phyloP scores from a whole-genome alignment of 2,113 vertebrate species.

The Mustelus asterias region DNA sequence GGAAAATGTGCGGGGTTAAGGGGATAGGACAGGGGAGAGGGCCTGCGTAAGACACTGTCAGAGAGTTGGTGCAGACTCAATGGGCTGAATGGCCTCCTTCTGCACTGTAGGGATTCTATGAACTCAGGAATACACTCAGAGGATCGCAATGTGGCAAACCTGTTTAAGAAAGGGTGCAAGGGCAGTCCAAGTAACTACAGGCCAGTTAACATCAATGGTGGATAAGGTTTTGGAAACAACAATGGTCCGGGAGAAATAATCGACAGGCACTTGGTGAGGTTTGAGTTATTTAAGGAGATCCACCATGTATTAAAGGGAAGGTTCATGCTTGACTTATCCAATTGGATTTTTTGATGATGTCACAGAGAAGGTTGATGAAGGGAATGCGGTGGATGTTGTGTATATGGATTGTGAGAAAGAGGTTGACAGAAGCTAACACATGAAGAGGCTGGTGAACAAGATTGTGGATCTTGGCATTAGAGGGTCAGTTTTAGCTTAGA shows the following conservation, averaged over 20 bases:
- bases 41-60: no score
- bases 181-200: neutral
- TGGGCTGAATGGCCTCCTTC: no score
- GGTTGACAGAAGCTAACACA: neutral
- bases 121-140: neutral
- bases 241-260: no score
- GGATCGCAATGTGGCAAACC: no score
- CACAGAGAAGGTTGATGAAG: neutral
- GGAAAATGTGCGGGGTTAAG: no score
- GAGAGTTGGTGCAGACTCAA: no score
- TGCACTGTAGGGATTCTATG: no score
- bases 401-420: neutral
- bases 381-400: neutral
- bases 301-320: neutral
- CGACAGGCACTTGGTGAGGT: neutral
- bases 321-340: neutral
- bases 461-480: neutral
- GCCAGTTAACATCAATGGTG: neutral
- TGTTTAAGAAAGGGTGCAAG: no score
- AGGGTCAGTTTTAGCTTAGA: neutral
- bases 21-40: no score
- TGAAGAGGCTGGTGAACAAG: no score
- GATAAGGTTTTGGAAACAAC: neutral
- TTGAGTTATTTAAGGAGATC: neutral
- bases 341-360: neutral